Conservation (phyloP, 2,888 invertebrate genomes). For the Rosalia funebris region DNA sequence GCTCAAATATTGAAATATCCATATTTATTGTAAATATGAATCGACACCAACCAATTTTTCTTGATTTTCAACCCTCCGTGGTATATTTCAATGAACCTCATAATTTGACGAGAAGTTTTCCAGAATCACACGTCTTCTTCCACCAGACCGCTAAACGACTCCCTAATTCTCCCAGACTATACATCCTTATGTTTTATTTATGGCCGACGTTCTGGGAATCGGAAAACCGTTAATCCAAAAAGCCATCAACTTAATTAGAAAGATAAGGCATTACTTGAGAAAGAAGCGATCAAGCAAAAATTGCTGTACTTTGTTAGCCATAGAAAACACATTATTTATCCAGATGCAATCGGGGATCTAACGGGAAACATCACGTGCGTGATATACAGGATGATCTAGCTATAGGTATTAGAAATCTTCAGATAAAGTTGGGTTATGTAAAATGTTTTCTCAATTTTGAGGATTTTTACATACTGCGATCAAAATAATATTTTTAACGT, state of each 20-base stretch:
- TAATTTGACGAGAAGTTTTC: too few species aligned
- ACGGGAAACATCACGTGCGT: background rate
- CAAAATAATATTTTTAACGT: too few species aligned
- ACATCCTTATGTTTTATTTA: constrained; percentile 37
- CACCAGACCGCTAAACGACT: constrained; percentile 8
- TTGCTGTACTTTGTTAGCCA: constrained; percentile 31
- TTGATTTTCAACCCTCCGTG: too few species aligned
- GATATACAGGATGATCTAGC: background rate
- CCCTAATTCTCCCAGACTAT: constrained; percentile 24
- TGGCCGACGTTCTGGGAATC: constrained; percentile 26
- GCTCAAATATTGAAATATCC: too few species aligned
- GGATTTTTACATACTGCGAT: too few species aligned
- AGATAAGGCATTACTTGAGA: constrained; percentile 38
- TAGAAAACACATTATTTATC: constrained; percentile 27
- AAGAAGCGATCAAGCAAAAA: constrained; percentile 37
- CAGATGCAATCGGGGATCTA: background rate
- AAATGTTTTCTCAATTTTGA: too few species aligned
- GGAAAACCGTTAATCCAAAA: constrained; percentile 40
- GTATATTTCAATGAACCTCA: too few species aligned
- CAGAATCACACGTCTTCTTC: background rate
- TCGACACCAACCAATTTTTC: too few species aligned
- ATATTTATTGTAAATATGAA: too few species aligned
- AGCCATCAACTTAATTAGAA: constrained; percentile 41
- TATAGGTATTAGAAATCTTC: too few species aligned
- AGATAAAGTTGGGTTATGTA: too few species aligned